Evolutionary conservation across 2,888 invertebrate genomes (phyloP), one percentile per base, ranked within the genome.

Genomic region (Sinodicranocentrus sp.): DNA sequence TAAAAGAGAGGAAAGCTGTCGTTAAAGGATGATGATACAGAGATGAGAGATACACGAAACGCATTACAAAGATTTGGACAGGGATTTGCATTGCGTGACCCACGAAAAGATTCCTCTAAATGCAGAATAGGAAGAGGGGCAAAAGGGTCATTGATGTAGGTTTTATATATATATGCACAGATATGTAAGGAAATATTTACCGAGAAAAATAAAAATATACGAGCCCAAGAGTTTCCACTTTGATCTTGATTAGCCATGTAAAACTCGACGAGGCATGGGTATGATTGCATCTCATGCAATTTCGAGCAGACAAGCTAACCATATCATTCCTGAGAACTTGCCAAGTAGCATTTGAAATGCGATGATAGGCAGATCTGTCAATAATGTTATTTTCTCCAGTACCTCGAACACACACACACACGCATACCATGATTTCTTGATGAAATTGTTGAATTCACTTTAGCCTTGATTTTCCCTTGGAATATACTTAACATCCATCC

Each of bases 181-280:
- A n/a, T n/a, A n/a, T n/a, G n/a, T n/a, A n/a, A n/a, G n/a, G n/a
- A n/a, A n/a, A n/a, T 33, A 33, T 33, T 10, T 33, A 33, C 33
- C 33, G n/a, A n/a, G n/a, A n/a, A n/a, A n/a, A n/a, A n/a, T n/a
- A 39, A 39, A 8, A 39, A 13, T 39, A 13, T 39, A 39, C 13
- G 13, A 73, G 15, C 44, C 17, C 44, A 61, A 63, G 73, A 39
- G 6, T 52, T 52, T 75, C 39, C 76, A 39, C 43, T 76, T 76
- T 76, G 67, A 76, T 76, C 76, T 67, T 67, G 76, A 76, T 76
- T 76, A 76, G 67, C 57, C 65, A 76, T 67, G 67, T 67, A 57
- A 48, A 76, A 67, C 67, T 65, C 67, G 39, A 6, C 25, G 76
- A 67, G 33, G 65, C 67, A n/a, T 76, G 67, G 39, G 67, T 67